Percentiles rank a stretch among this genome's conserved stretches.
These are phyloP conservation scores for Drosophila sp. DNA, from an alignment of 1,140 invertebrate genomes.

Conservation along the genomic window DNA sequence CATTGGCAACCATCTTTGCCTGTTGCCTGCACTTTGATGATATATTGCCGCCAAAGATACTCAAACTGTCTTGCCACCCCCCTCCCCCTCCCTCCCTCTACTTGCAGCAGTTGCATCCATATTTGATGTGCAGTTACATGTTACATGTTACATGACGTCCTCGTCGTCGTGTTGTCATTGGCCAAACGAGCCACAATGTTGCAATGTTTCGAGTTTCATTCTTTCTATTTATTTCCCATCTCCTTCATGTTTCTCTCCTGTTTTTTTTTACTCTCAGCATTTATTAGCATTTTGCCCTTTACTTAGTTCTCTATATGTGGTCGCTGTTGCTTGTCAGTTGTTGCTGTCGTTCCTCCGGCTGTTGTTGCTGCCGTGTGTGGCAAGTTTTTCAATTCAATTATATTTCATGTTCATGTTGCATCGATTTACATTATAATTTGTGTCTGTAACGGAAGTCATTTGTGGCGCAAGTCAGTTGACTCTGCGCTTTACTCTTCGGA, in stretches of 20 bases:
- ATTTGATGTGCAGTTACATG: constrained; percentile 78
- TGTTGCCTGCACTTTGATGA: constrained; percentile 69
- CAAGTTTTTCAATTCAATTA: constrained; percentile 82
- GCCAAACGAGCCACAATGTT: constrained; percentile 69
- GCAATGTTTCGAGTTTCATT: constrained; percentile 57
- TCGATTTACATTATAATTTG: constrained; percentile 83
- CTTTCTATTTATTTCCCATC: constrained; percentile 42
- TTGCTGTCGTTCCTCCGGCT: constrained; percentile 24
- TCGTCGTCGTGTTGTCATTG: constrained; percentile 57
- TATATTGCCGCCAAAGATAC: constrained; percentile 73
- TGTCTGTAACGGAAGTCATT: constrained; percentile 80
- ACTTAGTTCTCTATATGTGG: constrained; percentile 34
- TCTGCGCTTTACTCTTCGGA: too few species aligned
- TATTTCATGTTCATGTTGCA: constrained; percentile 83
- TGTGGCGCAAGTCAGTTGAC: constrained; percentile 45
- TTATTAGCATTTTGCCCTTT: constrained; percentile 83
- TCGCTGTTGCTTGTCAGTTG: constrained; percentile 65
- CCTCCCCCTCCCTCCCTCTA: background rate
- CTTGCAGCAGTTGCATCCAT: constrained; percentile 51
- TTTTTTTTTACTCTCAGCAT: constrained; percentile 61
- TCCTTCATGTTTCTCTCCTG: constrained; percentile 10
- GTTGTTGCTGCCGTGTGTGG: constrained; percentile 71
- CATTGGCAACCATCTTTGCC: constrained; percentile 19
- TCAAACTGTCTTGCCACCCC: background rate
- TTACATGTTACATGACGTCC: constrained; percentile 77